These are phyloP conservation scores for Triplophysa rosa DNA, from an alignment of 2,113 vertebrate species.

Conservation along the genomic window DNA sequence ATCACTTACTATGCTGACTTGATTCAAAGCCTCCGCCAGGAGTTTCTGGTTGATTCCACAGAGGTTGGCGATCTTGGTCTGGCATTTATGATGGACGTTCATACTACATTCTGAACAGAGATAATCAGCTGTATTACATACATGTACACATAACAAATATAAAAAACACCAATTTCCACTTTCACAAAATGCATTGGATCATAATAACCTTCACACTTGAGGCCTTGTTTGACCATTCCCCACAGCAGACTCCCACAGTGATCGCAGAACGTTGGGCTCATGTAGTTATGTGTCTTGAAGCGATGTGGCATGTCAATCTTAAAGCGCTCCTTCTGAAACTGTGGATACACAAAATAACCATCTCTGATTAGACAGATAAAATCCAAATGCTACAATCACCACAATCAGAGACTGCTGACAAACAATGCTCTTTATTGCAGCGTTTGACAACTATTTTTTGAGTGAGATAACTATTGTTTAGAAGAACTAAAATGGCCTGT, in stretches of 20 bases:
- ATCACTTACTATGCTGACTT: conserved; percentile 89
- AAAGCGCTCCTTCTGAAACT: conserved; percentile 99
- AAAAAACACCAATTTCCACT: not conserved
- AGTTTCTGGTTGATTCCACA: conserved; percentile 99
- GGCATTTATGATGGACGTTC: conserved; percentile 98
- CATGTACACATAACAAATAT: not conserved
- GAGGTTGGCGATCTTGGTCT: conserved; percentile 95
- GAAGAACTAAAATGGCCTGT: not conserved
- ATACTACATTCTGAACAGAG: conserved; percentile 85
- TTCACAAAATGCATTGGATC: not conserved
- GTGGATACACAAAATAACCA: conserved; percentile 50
- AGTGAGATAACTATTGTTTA: not conserved
- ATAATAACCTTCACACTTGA: conserved; percentile 93
- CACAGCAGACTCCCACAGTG: conserved; percentile 98
- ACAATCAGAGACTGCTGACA: not conserved
- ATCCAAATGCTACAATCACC: not conserved
- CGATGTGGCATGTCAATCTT: conserved; percentile 98
- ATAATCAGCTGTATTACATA: not conserved
- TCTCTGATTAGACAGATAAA: conserved; percentile 1
- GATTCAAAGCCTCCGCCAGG: conserved; percentile 91
- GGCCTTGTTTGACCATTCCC: conserved; percentile 94
- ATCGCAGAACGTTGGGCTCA: conserved; percentile 99
- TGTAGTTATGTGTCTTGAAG: conserved; percentile 95
- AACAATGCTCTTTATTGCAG: not conserved
- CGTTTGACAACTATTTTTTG: no score